These are phyloP conservation scores for Ichneumoninae sp. DNA, from an alignment of 2,888 invertebrate species.

Conservation along the genomic window DNA sequence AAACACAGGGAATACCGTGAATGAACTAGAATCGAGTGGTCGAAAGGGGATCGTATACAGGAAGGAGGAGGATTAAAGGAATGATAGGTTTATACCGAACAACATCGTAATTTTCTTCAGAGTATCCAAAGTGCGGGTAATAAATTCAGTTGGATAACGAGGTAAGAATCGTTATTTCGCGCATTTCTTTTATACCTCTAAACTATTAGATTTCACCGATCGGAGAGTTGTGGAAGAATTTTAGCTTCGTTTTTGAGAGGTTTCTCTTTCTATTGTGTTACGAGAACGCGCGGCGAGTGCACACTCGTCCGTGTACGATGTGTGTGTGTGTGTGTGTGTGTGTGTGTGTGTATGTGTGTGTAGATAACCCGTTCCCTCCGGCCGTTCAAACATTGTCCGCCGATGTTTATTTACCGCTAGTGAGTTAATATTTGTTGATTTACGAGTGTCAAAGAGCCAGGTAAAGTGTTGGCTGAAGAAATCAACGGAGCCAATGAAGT, in stretches of 20 bases:
- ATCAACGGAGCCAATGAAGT: slow-evolving; percentile 65
- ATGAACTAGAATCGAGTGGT: slow-evolving; percentile 51
- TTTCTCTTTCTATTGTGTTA: background rate
- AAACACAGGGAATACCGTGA: slow-evolving; percentile 59
- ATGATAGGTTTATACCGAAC: slow-evolving; percentile 58
- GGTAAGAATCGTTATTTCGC: slow-evolving; percentile 12
- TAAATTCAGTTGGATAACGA: slow-evolving; percentile 49
- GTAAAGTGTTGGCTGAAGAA: slow-evolving; percentile 74
- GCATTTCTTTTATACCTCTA: slow-evolving; percentile 25
- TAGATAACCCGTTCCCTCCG: slow-evolving; percentile 59
- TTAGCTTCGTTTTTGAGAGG: background rate
- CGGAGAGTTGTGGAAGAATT: slow-evolving; percentile 4
- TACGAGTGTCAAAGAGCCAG: slow-evolving; percentile 78
- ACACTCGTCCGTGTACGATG: background rate
- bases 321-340: background rate
- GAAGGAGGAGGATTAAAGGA: slow-evolving; percentile 44
- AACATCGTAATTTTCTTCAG: slow-evolving; percentile 42
- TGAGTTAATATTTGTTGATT: slow-evolving; percentile 78
- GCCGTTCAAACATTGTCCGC: slow-evolving; percentile 70
- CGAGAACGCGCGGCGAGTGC: slow-evolving; percentile 6
- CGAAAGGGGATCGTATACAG: slow-evolving; percentile 25
- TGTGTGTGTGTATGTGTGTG: background rate
- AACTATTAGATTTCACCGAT: slow-evolving; percentile 14
- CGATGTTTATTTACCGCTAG: slow-evolving; percentile 71
- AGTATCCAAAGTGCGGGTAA: slow-evolving; percentile 43